phyloP scores from a whole-genome alignment of 2,797 vertebrate genomes.

The Aphelocoma californica region DNA sequence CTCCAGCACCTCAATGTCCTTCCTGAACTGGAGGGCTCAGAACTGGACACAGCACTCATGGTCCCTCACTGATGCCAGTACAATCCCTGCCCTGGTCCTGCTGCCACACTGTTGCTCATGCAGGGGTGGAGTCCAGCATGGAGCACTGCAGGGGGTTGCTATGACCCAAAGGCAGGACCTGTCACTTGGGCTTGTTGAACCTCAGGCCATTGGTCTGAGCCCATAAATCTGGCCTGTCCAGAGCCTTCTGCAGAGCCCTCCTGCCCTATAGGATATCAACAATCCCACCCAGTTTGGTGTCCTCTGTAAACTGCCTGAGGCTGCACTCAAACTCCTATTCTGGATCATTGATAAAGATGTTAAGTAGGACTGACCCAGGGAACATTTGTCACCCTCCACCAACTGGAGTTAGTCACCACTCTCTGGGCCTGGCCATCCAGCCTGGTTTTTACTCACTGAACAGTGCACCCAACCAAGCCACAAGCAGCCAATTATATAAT shows the following conservation, averaged over 20 bases:
- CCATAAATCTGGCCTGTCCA: not conserved
- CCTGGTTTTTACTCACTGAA: not conserved
- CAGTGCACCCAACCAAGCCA: not conserved
- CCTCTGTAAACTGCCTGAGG: not conserved
- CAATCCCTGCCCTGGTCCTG: not conserved
- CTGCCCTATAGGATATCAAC: not conserved
- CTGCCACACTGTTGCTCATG: not conserved
- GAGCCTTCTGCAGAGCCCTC: not conserved
- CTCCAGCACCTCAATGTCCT: not conserved
- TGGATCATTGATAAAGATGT: not conserved
- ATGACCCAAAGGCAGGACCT: not conserved
- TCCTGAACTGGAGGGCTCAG: not conserved
- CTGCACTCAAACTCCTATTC: not conserved
- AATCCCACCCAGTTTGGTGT: not conserved
- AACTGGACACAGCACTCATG: not conserved
- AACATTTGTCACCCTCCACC: too few relatives aligned
- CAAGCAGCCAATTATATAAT: not conserved
- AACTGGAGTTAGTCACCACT: not conserved
- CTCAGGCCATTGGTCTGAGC: not conserved
- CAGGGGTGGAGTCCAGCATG: not conserved
- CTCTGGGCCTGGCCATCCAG: too few relatives aligned
- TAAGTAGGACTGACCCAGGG: not conserved
- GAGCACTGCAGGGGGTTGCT: not conserved
- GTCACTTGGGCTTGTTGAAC: not conserved
- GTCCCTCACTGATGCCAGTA: not conserved